phyloP scores from a whole-genome alignment of 2,888 invertebrate genomes.

The Elysia crispata region DNA sequence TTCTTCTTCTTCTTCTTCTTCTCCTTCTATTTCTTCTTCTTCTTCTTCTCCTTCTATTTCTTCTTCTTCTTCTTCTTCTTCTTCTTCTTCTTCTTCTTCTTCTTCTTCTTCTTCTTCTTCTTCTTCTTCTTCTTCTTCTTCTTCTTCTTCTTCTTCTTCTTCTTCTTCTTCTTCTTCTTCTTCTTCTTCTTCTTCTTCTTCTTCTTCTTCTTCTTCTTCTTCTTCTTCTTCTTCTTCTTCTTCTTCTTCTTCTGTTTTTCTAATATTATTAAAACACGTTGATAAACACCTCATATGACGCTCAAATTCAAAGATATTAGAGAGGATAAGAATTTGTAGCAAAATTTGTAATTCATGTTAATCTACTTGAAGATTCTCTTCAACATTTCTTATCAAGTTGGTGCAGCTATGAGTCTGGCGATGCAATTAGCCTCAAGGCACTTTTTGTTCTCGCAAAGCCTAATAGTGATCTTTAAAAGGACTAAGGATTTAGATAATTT shows the following conservation, averaged over 20 bases:
- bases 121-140: slow-evolving; percentile 20
- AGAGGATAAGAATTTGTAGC: too few relatives aligned
- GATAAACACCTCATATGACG: neutral
- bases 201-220: slow-evolving; percentile 20
- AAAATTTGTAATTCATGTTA: too few relatives aligned
- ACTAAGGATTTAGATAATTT: too few relatives aligned
- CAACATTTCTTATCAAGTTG: too few relatives aligned
- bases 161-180: slow-evolving; percentile 23
- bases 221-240: slow-evolving; percentile 21
- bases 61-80: neutral
- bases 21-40: neutral
- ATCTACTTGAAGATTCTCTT: too few relatives aligned
- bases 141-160: slow-evolving; percentile 24
- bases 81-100: neutral
- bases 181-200: slow-evolving; percentile 24
- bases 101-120: slow-evolving; percentile 25
- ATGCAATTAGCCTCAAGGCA: too few relatives aligned
- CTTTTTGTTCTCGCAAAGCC: too few relatives aligned
- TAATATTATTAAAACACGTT: neutral
- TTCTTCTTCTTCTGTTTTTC: slow-evolving; percentile 12
- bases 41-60: neutral
- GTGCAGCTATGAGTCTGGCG: too few relatives aligned
- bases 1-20: too few relatives aligned
- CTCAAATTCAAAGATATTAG: too few relatives aligned
- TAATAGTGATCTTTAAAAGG: too few relatives aligned